Evolutionary conservation across 2,888 invertebrate genomes (phyloP).

Genomic region (Drosophila putrida): DNA sequence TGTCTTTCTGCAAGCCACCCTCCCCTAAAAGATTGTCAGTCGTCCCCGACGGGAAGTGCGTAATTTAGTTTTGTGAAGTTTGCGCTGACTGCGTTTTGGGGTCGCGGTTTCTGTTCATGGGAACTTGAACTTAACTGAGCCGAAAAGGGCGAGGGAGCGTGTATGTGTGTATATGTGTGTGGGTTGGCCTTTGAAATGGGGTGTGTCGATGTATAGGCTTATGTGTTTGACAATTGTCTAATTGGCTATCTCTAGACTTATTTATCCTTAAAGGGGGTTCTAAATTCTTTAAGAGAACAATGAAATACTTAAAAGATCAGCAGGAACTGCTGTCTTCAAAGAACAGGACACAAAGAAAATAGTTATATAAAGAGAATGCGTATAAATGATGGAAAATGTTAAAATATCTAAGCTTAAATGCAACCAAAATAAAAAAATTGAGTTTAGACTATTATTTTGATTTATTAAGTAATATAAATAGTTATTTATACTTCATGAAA

Average conservation of each 20-base stretch:
- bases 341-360: too few species aligned
- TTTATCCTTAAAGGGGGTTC: not conserved
- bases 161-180: conserved; percentile 42
- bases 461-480: not conserved
- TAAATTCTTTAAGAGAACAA: not conserved
- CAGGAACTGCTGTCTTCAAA: not conserved
- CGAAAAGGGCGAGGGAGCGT: conserved; percentile 16
- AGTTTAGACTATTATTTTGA: too few species aligned
- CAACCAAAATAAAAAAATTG: too few species aligned
- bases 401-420: too few species aligned
- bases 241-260: conserved; percentile 20
- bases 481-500: not conserved
- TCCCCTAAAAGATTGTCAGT: conserved; percentile 49
- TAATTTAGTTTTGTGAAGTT: conserved; percentile 77
- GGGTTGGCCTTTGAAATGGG: conserved; percentile 47
- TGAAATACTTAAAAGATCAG: not conserved
- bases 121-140: conserved; percentile 63
- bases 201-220: conserved; percentile 24
- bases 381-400: too few species aligned
- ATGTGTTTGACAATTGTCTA: conserved; percentile 26
- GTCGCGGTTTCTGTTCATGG: conserved; percentile 72
- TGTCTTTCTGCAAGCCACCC: conserved; percentile 65
- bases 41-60: conserved; percentile 74
- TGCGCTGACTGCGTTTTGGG: conserved; percentile 67
- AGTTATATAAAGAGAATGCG: too few species aligned